Evolutionary conservation across 2,113 vertebrate genomes (phyloP).

Genomic region (Engraulis encrasicolus): DNA sequence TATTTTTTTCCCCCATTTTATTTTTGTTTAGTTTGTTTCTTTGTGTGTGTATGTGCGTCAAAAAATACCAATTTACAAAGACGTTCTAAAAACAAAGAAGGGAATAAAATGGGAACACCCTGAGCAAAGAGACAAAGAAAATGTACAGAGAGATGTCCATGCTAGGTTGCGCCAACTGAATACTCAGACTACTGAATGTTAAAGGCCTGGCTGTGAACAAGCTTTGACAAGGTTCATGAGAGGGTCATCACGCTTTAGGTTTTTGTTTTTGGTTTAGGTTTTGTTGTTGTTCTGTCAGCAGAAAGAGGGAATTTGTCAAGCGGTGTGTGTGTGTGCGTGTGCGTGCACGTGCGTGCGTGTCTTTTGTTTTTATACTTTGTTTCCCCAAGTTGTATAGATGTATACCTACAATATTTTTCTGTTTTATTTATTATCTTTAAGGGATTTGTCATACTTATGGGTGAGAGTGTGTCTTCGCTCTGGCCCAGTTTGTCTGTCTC

Average conservation of each 20-base stretch:
- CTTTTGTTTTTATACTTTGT: background rate
- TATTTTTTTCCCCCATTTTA: background rate
- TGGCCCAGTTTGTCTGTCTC: background rate
- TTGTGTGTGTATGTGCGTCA: background rate
- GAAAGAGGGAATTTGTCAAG: background rate
- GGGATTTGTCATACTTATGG: background rate
- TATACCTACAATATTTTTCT: background rate
- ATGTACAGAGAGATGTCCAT: conserved; percentile 2
- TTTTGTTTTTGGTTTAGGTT: background rate
- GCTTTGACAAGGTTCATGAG: background rate
- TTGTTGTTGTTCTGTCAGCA: no score
- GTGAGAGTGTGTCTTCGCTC: background rate
- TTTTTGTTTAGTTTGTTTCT: background rate
- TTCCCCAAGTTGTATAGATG: background rate
- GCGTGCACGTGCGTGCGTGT: background rate
- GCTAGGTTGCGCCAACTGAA: background rate
- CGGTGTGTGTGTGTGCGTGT: background rate
- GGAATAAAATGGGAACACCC: background rate
- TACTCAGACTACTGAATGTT: conserved; percentile 79
- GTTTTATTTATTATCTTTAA: background rate
- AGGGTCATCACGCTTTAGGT: background rate
- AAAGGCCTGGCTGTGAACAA: conserved; percentile 81
- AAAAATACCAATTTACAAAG: background rate
- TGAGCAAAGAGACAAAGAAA: background rate
- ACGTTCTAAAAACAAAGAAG: background rate